A percentile compares a stretch with the other conserved stretches of the same genome.
These are phyloP conservation scores for Psittacula cyanocephala DNA, from an alignment of 2,113 vertebrate species.

Conservation along the genomic window DNA sequence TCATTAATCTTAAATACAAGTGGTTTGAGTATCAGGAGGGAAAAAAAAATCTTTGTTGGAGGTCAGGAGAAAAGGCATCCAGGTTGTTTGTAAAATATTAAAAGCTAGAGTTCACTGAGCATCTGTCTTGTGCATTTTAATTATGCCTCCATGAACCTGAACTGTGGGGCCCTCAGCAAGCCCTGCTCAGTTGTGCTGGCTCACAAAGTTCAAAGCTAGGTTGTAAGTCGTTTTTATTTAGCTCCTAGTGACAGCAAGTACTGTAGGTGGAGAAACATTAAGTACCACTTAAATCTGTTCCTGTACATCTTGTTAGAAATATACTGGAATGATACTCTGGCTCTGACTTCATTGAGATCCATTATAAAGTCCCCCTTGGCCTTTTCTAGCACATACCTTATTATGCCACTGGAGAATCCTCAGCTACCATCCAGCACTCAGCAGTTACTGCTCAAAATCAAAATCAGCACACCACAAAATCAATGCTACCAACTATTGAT, in stretches of 20 bases:
- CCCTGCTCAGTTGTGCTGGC: constrained; percentile 24
- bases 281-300: constrained; percentile 74
- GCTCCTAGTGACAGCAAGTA: constrained; percentile 55
- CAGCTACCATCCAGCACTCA: neutral
- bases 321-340: constrained; percentile 49
- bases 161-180: constrained; percentile 55
- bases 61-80: constrained; percentile 25
- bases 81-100: constrained; percentile 68
- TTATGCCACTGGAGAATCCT: neutral
- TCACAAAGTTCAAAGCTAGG: constrained; percentile 66
- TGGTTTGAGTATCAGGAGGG: neutral
- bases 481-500: neutral
- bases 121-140: constrained; percentile 55
- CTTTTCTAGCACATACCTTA: constrained; percentile 10
- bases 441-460: constrained; percentile 1
- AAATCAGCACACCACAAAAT: neutral
- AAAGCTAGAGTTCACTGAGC: constrained; percentile 49
- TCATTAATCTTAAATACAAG: constrained; percentile 47
- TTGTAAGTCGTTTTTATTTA: constrained; percentile 74
- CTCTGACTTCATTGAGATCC: constrained; percentile 49
- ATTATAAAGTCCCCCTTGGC: constrained; percentile 57
- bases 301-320: constrained; percentile 61
- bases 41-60: constrained; percentile 25
- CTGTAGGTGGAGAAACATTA: constrained; percentile 61
- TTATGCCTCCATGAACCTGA: constrained; percentile 56